A percentile compares a stretch with the other conserved stretches of the same genome.
These are phyloP conservation scores for Otus scops DNA, from an alignment of 2,797 vertebrate genomes.

Conservation along the genomic window DNA sequence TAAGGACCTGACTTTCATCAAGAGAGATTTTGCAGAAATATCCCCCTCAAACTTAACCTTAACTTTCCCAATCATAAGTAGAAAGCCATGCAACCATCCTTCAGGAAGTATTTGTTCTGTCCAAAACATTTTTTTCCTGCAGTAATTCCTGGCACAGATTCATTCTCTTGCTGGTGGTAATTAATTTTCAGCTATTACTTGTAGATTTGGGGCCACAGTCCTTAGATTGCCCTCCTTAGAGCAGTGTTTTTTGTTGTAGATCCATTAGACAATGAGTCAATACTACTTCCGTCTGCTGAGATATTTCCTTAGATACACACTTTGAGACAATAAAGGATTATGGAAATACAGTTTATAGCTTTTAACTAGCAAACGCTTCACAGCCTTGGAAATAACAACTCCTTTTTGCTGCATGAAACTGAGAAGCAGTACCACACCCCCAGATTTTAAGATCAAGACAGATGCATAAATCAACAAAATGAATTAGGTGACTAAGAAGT, in stretches of 20 bases:
- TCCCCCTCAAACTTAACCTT: not conserved
- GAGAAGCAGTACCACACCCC: not conserved
- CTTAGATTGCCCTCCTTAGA: not conserved
- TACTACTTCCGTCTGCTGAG: not conserved
- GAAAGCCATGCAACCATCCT: not conserved
- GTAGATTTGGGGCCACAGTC: not conserved
- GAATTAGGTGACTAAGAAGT: not conserved
- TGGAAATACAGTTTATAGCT: not conserved
- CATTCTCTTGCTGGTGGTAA: not conserved
- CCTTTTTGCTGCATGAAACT: not conserved
- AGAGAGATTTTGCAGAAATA: not conserved
- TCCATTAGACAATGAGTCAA: not conserved
- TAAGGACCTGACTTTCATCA: conserved; percentile 30
- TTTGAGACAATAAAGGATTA: not conserved
- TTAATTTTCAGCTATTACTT: not conserved
- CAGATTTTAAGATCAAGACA: not conserved
- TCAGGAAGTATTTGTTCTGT: not conserved
- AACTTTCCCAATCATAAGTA: conserved; percentile 14
- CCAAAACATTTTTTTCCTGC: not conserved
- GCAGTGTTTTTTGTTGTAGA: not conserved
- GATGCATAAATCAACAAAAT: not conserved
- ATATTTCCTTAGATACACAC: not conserved
- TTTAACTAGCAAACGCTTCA: not conserved
- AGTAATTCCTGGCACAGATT: not conserved
- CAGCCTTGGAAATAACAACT: not conserved